Evolutionary conservation across 2,113 vertebrate species (phyloP), one percentile per base, ranked within the genome.

Genomic region (Ciconia maguari): DNA sequence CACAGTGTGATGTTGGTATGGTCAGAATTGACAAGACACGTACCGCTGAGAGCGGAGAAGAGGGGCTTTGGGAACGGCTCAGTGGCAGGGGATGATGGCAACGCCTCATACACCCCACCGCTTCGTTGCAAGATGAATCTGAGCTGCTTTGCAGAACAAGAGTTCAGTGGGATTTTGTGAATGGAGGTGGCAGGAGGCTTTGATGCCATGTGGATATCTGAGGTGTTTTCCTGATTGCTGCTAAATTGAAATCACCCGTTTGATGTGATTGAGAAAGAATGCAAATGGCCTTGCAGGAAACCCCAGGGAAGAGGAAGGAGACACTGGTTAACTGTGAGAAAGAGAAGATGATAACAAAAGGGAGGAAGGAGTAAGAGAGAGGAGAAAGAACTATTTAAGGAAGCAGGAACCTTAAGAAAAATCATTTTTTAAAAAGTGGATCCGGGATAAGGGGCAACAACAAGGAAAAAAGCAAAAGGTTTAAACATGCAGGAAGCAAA

Each of bases 181-280:
- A 34, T 0, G 0, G 74, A 72, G 71, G 60, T 52, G 86, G 30
- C 72, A 30, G 92, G 48, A 89, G 57, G 87, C 69, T 72, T 44
- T 65, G 74, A 44, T 93, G 80, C 55, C 48, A 1, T 49, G 57
- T 7, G 65, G 74, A 41, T 65, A 52, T 81, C 69, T 80, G 77
- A 78, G 83, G 74, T 94, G 91, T 87, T 84, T 79, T 88, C 89
- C 87, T 81, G 86, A 69, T 61, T 92, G 90, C 94, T 94, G 78
- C 89, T 89, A 38, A 78, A 89, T 25, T 82, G 89, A 70, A 74
- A 79, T 89, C 92, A 89, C 65, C 92, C 94, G 74, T 89, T 87
- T 61, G 91, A 61, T 93, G 91, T 76, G 94, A 95, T 49, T 72
- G 77, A 62, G 77, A 85, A 91, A 65, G 87, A 84, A 92, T 54